phyloP scores from a whole-genome alignment of 1,140 invertebrate species.

The Aphis craccivora region DNA sequence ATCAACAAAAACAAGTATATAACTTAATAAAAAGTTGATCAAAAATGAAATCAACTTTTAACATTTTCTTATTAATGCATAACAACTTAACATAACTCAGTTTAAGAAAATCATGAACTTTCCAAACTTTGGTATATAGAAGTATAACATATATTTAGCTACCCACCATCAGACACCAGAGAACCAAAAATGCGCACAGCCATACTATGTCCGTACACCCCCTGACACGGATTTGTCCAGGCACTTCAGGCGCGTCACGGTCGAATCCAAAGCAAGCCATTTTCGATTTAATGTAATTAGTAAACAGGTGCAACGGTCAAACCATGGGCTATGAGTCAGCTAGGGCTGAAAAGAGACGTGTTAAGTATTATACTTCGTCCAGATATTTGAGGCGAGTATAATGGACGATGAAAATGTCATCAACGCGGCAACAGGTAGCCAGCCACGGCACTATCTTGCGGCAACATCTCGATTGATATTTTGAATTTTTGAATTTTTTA shows the following conservation, averaged over 20 bases:
- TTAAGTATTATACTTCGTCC: neutral
- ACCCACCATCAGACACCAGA: slow-evolving; percentile 87
- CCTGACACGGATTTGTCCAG: slow-evolving; percentile 58
- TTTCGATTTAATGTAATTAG: neutral
- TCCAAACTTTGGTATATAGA: neutral
- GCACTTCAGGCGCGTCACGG: slow-evolving; percentile 45
- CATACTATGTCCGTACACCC: slow-evolving; percentile 87
- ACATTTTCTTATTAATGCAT: neutral
- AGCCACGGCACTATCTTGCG: neutral
- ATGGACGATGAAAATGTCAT: neutral
- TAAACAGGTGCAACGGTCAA: neutral
- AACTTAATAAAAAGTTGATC: neutral
- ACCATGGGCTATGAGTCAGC: too few species aligned
- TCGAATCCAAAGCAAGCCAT: slow-evolving; percentile 59
- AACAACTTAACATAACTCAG: neutral
- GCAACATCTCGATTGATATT: neutral
- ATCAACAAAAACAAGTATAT: neutral
- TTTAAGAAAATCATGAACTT: neutral
- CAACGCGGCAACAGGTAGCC: slow-evolving; percentile 20
- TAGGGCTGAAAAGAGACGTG: neutral
- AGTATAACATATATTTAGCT: neutral
- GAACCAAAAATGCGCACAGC: slow-evolving; percentile 81
- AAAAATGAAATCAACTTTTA: neutral
- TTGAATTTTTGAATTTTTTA: neutral
- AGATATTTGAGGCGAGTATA: neutral